Base-by-base conservation (phyloP, 2,888 invertebrate species). In the Serripes groenlandicus region DNA sequence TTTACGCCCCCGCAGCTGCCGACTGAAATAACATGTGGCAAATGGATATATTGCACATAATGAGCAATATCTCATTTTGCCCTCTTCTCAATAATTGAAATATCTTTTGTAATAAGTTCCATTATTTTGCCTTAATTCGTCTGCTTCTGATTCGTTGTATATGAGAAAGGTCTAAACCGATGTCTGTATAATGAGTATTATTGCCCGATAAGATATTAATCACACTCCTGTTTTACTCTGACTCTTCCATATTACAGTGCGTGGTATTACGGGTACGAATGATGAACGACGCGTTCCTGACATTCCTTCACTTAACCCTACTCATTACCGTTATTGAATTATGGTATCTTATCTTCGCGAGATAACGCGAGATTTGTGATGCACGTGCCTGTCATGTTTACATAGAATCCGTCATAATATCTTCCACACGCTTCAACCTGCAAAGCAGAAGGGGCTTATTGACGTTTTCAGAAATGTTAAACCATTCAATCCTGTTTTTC, bases 271-370 rank as follows among this genome's bases (percentile, higher is more conserved):
- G 64, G 34, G 32, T 64, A 34, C 34, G 11, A 7, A 64, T 32
- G 18, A 35, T 23, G 3, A 35, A 34, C 1, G 4, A 30, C 18
- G 5, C 64, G 34, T 64, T 64, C 64, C 64, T 23, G 32, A 23
- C n/a, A 64, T 64, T 35, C 64, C 64, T 21, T 15, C 21, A 35
- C 34, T 21, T 64, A 18, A 4, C 35, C 23, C 15, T 64, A 35
- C 23, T 35, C 35, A 35, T 1, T 66, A n/a, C 26, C 42, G 23
- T 34, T 42, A 66, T 35, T 26, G 23, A 37, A 42, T 66, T 66
- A 66, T 66, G 42, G 37, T 42, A 42, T 23, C n/a, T 18, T 66
- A 7, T 42, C 42, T 42, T 66, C 66, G 37, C 42, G 42, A 66
- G 66, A 42, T 42, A 42, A 42, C 28, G 23, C 34, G 3, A 58